These are phyloP conservation scores for Parotia lawesii DNA, from an alignment of 2,113 vertebrate species.

Conservation along the genomic window DNA sequence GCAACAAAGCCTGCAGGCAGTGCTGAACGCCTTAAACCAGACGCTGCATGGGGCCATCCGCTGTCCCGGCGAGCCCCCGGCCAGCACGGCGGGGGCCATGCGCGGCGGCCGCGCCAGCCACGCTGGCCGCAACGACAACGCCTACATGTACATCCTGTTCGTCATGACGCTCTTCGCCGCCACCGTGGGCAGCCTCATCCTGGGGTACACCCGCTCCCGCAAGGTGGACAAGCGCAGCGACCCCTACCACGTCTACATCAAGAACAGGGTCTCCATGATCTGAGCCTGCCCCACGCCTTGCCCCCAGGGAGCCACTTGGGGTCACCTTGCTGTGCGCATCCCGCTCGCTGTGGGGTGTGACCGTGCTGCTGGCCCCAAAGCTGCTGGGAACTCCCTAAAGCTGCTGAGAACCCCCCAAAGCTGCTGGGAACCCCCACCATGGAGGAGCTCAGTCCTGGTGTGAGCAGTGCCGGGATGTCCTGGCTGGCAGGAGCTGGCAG, in stretches of 20 bases:
- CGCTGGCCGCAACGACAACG: slow-evolving; percentile 51
- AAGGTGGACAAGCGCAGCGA: slow-evolving; percentile 76
- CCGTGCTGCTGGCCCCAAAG: background rate
- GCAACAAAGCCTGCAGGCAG: slow-evolving; percentile 44
- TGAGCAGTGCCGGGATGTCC: fast-evolving
- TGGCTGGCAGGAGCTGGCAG: background rate
- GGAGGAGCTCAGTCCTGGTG: background rate
- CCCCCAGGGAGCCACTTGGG: fast-evolving
- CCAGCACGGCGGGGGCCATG: fast-evolving
- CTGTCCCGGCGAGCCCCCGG: background rate
- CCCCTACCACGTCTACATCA: slow-evolving; percentile 78
- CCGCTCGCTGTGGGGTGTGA: fast-evolving
- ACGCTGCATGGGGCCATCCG: slow-evolving; percentile 30
- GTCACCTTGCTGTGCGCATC: fast-evolving
- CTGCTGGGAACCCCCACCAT: background rate
- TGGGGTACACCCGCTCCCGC: slow-evolving; percentile 75
- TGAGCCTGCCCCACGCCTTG: background rate
- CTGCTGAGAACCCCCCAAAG: background rate
- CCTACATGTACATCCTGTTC: slow-evolving; percentile 79
- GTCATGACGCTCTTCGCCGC: slow-evolving; percentile 78
- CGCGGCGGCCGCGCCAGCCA: fast-evolving
- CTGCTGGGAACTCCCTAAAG: background rate
- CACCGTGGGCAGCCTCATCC: slow-evolving; percentile 75
- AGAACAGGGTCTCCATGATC: slow-evolving; percentile 77
- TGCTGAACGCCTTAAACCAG: slow-evolving; percentile 69